Base-by-base conservation (phyloP, 2,888 invertebrate species). In the Peribatodes rhomboidaria region DNA sequence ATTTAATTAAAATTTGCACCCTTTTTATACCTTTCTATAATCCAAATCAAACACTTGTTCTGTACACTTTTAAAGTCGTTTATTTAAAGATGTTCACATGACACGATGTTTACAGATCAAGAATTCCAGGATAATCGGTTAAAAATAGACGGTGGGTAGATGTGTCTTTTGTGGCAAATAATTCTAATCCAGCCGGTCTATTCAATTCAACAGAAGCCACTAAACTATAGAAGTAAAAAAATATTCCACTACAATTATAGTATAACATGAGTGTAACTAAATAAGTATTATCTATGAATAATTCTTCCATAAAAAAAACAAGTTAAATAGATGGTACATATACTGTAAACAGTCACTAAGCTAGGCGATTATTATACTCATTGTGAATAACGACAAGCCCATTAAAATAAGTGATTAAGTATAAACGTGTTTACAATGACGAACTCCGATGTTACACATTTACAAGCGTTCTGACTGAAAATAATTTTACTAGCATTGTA, bases 271-370 rank as follows among this genome's bases (percentile, higher is more conserved):
- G 3, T 3, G 35, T 35, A 35, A 3, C 35, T 27, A 27, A 27
- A 18, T 0, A 4, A 16, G 8, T 16, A 8, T 14, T 33, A 31
- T 49, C 33, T n/a, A n/a, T n/a, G n/a, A n/a, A n/a, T n/a, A n/a
- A n/a, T n/a, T n/a, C n/a, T n/a, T 33, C 13, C 35, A 50, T 50
- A 13, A 35, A 33, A 35, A 33, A 18, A 35, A 4, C 20, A n/a
- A 18, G 1, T 6, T 50, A 35, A 18, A 13, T n/a, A 42, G n/a
- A n/a, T n/a, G n/a, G n/a, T 18, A 20, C 18, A 42, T 11, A 13
- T 22, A 50, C 33, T 35, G 50, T n/a, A 27, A 49, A 31, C 27
- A 14, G 31, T 16, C 31, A 31, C 47, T 49, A 50, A 50, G 18
- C 13, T n/a, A n/a, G 7, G n/a, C 35, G 13, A 35, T 50, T 37